Evolutionary conservation across 2,113 vertebrate genomes (phyloP).

Genomic region (Cacatua alba): DNA sequence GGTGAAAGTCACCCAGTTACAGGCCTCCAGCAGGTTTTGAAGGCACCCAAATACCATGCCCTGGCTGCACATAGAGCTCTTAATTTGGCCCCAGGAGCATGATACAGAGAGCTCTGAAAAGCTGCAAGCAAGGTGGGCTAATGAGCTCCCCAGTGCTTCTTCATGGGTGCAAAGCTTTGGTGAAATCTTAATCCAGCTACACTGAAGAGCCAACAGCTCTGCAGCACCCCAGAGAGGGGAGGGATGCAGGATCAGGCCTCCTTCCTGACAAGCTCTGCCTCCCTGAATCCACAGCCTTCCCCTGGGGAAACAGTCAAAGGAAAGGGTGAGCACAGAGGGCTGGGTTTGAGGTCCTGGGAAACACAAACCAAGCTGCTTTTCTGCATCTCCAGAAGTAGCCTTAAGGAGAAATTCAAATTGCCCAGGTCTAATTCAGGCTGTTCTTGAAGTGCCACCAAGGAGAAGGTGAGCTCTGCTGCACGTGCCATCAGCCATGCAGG

Average conservation of each 20-base stretch:
- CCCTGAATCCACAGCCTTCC: neutral
- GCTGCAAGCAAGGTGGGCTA: neutral
- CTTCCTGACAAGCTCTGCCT: neutral
- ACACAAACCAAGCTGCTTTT: neutral
- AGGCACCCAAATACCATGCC: neutral
- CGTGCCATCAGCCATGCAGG: rapidly evolving
- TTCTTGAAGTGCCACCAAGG: neutral
- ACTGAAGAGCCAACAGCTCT: neutral
- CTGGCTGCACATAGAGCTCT: neutral
- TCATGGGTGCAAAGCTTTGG: neutral
- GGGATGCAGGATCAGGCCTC: neutral
- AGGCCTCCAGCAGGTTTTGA: neutral
- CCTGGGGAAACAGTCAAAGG: neutral
- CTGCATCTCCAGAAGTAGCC: neutral
- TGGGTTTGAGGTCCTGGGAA: neutral
- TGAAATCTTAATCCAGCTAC: neutral
- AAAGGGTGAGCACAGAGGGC: neutral
- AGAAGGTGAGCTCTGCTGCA: neutral
- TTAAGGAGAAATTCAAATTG: neutral
- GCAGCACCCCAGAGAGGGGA: neutral
- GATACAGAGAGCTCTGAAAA: neutral
- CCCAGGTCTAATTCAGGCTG: neutral
- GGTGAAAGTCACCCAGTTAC: neutral
- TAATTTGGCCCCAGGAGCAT: neutral
- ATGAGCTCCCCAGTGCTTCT: neutral